Evolutionary conservation across 2,113 vertebrate species (phyloP), one percentile per base, ranked within the genome.

Genomic region (Thermophis baileyi): DNA sequence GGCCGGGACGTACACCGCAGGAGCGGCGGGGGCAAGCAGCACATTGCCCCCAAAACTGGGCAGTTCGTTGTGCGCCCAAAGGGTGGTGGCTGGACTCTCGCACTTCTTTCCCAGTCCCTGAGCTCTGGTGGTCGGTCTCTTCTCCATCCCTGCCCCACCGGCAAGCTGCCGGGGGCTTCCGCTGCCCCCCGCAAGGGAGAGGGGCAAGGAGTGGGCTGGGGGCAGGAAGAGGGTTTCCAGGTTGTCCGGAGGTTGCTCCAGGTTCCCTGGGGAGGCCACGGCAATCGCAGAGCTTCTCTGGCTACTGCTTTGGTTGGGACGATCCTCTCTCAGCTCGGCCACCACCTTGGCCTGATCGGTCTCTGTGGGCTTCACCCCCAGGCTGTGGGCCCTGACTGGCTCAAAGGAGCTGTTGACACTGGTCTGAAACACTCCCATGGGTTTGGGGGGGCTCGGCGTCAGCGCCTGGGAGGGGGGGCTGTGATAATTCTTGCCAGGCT

Each of bases 371-470:
- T 98, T 98, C 44, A 99, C 96, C 3, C 98, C 98, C 14, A 99
- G 97, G 0, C 98, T 95, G 6, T 99, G 98, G 2, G 99, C 98
- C 30, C 98, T 98, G 85, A 99, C 99, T 0, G 99, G 99, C 94
- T 99, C 99, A 63, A 99, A 99, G 22, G 98, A 99, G 94, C 99
- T 99, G 94, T 99, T 99, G 49, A 98, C 98, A 92, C 99, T 99
- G 24, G 99, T 98, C 95, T 99, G 99, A 94, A 99, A 99, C 5
- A 98, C 95, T 25, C 99, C 99, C 0, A 98, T 99, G 4, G 99
- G 99, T 94, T 99, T 99, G 0, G 99, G 99, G n/a, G 99, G 99
- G 90, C 99, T 99, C 0, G 99, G 99, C 25, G 99, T 99, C 22
- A 98, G 97, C 63, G 97, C 96, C 53, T 98, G 98, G 30, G 98